Conservation (phyloP, 2,797 vertebrate genomes). For the Xenopus petersii region DNA sequence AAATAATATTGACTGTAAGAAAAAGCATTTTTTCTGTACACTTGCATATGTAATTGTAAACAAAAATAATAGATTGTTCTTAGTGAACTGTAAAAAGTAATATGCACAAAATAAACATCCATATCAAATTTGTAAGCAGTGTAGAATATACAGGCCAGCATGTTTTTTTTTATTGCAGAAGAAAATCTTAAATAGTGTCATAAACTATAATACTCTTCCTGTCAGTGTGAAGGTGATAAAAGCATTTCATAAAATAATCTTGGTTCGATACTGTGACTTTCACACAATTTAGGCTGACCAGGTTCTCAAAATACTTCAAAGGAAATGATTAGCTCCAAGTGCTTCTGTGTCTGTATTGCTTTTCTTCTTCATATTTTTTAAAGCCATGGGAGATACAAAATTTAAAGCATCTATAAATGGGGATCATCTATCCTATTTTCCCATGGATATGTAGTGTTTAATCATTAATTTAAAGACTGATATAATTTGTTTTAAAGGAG, state of each 20-base stretch:
- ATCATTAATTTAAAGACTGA: constrained; percentile 61
- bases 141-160: not conserved
- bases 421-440: constrained; percentile 46
- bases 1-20: too few relatives aligned
- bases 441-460: constrained; percentile 54
- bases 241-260: constrained; percentile 61
- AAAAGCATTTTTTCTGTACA: too few relatives aligned
- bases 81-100: not conserved
- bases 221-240: constrained; percentile 56
- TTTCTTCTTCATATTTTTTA: constrained; percentile 7
- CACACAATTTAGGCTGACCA: constrained; percentile 49
- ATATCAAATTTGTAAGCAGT: not conserved
- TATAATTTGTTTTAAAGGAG: constrained; percentile 56
- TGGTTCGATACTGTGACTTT: constrained; percentile 54
- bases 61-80: too few relatives aligned
- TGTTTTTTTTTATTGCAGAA: not conserved
- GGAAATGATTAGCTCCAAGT: constrained; percentile 52
- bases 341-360: constrained; percentile 36
- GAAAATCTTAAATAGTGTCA: not conserved
- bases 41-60: too few relatives aligned
- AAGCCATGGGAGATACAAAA: constrained; percentile 51
- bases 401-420: constrained; percentile 47
- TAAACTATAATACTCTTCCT: constrained; percentile 11
- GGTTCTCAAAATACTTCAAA: constrained; percentile 54
- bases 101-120: not conserved